Percentiles rank a stretch among this genome's conserved stretches.
phyloP scores from a whole-genome alignment of 92 coral and sea anemone genomes.

The Phymanthus crucifer region DNA sequence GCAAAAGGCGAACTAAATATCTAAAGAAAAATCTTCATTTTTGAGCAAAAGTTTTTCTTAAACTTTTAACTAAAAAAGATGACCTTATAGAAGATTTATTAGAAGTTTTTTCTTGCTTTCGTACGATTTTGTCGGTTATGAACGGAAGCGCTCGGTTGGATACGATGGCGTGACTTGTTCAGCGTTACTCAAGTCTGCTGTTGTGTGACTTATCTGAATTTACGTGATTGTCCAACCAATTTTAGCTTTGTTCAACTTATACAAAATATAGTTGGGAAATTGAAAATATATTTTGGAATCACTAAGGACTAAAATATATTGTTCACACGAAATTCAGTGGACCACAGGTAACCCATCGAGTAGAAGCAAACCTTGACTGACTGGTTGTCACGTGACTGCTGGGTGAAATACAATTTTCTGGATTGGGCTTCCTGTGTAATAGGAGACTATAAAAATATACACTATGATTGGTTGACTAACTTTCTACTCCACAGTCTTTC shows the following conservation, averaged over 20 bases:
- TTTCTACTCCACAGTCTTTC: neutral
- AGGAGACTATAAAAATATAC: slow-evolving; percentile 32
- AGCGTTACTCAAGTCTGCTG: neutral
- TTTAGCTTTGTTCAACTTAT: slow-evolving; percentile 1
- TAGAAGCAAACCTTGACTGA: neutral
- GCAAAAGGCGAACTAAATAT: neutral
- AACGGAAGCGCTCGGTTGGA: neutral
- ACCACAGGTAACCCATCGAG: neutral
- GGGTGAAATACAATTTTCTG: slow-evolving; percentile 6
- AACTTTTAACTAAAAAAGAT: no score
- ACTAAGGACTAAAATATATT: neutral
- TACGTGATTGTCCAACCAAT: neutral
- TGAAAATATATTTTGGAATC: neutral
- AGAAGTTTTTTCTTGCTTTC: neutral
- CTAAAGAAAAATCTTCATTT: neutral
- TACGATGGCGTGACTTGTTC: neutral
- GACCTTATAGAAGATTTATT: no score
- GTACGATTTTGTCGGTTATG: neutral
- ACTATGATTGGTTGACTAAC: neutral
- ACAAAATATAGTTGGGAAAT: neutral
- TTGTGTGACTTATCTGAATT: neutral
- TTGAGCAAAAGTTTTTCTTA: neutral
- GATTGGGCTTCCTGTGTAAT: slow-evolving; percentile 24
- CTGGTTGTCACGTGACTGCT: slow-evolving; percentile 20
- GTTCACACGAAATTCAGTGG: neutral